Base-by-base conservation (phyloP, 1,140 invertebrate genomes). In the Neelides sp. region DNA sequence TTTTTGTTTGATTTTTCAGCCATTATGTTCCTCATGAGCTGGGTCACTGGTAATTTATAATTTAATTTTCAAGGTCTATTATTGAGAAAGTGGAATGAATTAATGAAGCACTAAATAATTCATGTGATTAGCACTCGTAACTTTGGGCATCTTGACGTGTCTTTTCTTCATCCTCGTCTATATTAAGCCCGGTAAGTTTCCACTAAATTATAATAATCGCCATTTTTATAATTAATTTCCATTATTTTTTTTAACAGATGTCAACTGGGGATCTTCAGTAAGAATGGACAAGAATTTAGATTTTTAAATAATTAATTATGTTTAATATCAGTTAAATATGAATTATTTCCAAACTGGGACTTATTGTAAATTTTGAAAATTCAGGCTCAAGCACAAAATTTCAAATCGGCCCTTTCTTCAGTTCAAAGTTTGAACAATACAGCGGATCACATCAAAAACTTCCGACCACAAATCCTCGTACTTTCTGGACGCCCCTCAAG, bases 1-100 rank as follows among this genome's bases (percentile, higher is more conserved):
- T 96, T 3, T 71, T 92, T 55, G 95, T 91, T 4, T 78, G 95
- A n/a, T n/a, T n/a, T n/a, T n/a, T n/a, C n/a, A n/a, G 78, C 75
- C 2, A 90, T 95, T 44, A 97, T 98, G 85, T 89, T 97, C 67
- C 73, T 96, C 12, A 91, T 96, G 60, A 84, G 87, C 65, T 95
- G 87, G 83, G 73, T 76, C 55, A 88, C 86, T 34, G 91, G 36
- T 49, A 4, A 49, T 37, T n/a, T n/a, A n/a, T n/a, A n/a, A n/a
- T n/a, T n/a, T n/a, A n/a, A n/a, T n/a, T n/a, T n/a, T n/a, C n/a
- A n/a, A n/a, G n/a, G n/a, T n/a, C n/a, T n/a, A n/a, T n/a, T n/a
- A 7, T 32, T 32, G 30, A 32, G n/a, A n/a, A n/a, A n/a, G n/a
- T 32, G 7, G 30, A 8, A 7, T 8, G 30, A 32, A 32, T 32